A percentile compares a stretch with the other conserved stretches of the same genome.
Conservation (phyloP, 2,888 invertebrate species). For the Polymixis lichenea region DNA sequence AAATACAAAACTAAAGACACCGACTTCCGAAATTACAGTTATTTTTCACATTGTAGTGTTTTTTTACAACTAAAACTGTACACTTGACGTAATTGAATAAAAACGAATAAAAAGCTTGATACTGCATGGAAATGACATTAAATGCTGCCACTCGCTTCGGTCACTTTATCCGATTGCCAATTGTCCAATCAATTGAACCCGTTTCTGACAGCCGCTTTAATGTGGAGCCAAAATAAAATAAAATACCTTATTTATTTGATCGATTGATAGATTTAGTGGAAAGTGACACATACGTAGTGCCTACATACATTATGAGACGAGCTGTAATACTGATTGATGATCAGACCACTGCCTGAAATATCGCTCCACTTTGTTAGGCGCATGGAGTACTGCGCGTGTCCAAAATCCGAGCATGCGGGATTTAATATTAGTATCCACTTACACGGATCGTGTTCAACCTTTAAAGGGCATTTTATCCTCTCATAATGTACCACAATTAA, state of each 20-base stretch:
- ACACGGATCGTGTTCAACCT: slow-evolving; percentile 37
- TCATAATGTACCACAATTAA: slow-evolving; percentile 29
- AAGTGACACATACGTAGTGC: slow-evolving; percentile 56
- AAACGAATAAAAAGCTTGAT: neutral
- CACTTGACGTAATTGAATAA: neutral
- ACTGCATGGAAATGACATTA: slow-evolving; percentile 26
- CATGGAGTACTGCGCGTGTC: slow-evolving; percentile 35
- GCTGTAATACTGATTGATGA: slow-evolving; percentile 65
- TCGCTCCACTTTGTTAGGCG: slow-evolving; percentile 47
- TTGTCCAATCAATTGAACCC: slow-evolving; percentile 49
- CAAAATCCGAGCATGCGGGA: slow-evolving; percentile 43
- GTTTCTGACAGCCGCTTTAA: slow-evolving; percentile 11
- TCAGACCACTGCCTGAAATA: slow-evolving; percentile 53
- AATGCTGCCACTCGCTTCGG: slow-evolving; percentile 13
- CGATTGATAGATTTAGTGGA: slow-evolving; percentile 52
- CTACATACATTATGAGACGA: slow-evolving; percentile 58
- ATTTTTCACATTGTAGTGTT: too few species aligned
- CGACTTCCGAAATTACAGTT: too few species aligned
- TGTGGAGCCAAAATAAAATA: slow-evolving; percentile 44
- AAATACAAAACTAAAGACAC: too few species aligned
- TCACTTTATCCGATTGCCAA: slow-evolving; percentile 32
- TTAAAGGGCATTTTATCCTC: slow-evolving; percentile 38
- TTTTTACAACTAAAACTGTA: neutral
- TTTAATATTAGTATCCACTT: slow-evolving; percentile 50
- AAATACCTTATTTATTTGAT: slow-evolving; percentile 57